These are phyloP conservation scores for Kryphioiulus occultus DNA, from an alignment of 2,888 invertebrate species.

Conservation along the genomic window DNA sequence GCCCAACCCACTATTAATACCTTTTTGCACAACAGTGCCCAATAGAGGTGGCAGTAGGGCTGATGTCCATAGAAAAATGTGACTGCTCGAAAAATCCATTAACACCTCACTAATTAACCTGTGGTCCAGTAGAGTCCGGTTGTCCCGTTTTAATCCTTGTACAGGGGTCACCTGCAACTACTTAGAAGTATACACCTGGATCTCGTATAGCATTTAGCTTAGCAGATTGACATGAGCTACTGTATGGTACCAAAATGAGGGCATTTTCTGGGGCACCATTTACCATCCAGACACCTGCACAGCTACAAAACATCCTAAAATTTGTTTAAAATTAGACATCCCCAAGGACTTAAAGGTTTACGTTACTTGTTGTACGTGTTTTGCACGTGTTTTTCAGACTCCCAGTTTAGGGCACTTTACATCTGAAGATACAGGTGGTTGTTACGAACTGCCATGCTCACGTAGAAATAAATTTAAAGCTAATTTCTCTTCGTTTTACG, in stretches of 20 bases:
- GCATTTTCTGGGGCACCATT: background rate
- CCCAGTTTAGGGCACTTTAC: background rate
- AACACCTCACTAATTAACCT: slow-evolving; percentile 43
- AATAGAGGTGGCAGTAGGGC: background rate
- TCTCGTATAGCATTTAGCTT: background rate
- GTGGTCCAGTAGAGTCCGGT: background rate
- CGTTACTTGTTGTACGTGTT: background rate
- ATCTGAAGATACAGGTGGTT: background rate
- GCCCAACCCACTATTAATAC: background rate
- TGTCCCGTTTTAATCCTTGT: slow-evolving; percentile 26
- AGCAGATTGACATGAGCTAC: background rate
- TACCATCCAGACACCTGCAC: background rate
- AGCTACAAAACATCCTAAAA: background rate
- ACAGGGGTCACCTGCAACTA: slow-evolving; percentile 29
- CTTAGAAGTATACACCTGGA: slow-evolving; percentile 35
- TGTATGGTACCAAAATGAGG: background rate
- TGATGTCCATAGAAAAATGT: background rate
- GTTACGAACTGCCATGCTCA: background rate
- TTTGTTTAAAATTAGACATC: slow-evolving; percentile 8
- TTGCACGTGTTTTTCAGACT: background rate
- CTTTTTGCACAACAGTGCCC: background rate
- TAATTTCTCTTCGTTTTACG: slow-evolving; percentile 46
- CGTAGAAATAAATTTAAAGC: background rate
- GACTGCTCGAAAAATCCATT: slow-evolving; percentile 15
- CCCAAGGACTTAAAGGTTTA: slow-evolving; percentile 14